Evolutionary conservation across 2,888 invertebrate species (phyloP).

Genomic region (Meloe dianella): DNA sequence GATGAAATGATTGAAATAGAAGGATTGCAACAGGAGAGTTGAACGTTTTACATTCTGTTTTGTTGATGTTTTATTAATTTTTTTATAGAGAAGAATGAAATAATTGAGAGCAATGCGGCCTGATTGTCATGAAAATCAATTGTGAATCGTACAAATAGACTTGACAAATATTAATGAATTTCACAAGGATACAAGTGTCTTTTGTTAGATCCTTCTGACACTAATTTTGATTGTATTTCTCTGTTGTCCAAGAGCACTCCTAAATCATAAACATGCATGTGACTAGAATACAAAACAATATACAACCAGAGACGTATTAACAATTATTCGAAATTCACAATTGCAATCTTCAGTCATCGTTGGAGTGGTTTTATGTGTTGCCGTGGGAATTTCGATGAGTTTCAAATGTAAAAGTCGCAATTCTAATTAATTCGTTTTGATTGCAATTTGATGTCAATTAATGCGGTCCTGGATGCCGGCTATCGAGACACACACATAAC

Average conservation of each 20-base stretch:
- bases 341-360: neutral
- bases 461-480: conserved; percentile 24
- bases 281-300: neutral
- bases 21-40: neutral
- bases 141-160: neutral
- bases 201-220: neutral
- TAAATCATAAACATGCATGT: neutral
- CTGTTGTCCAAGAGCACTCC: neutral
- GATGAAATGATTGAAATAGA: neutral
- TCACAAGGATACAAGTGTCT: neutral
- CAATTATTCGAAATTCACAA: neutral
- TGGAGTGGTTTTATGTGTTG: no score
- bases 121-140: no score
- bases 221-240: neutral
- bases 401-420: neutral
- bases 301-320: neutral
- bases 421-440: neutral
- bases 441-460: neutral
- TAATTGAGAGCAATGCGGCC: no score
- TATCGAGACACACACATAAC: conserved; percentile 30
- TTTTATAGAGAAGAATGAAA: neutral
- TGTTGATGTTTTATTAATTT: no score
- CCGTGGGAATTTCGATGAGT: neutral
- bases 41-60: no score
- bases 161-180: neutral